A percentile compares a stretch with the other conserved stretches of the same genome.
Conservation (phyloP, 2,797 vertebrate genomes). For the Alosa sapidissima region DNA sequence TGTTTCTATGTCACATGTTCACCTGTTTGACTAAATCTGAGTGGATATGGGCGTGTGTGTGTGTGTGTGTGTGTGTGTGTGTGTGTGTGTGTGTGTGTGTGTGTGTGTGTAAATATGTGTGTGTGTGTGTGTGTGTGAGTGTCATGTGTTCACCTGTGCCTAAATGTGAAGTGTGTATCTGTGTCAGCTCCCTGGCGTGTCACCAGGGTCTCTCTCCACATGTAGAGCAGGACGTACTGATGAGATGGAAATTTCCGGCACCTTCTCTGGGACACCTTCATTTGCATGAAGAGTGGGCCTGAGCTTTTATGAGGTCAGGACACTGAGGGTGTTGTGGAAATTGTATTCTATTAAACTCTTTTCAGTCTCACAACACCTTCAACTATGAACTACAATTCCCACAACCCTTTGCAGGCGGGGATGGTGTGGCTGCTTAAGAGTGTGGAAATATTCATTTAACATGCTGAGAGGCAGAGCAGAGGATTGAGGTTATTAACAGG, state of each 20-base stretch:
- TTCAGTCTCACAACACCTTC: not conserved
- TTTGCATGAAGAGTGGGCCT: not conserved
- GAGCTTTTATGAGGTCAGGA: not conserved
- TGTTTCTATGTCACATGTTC: not conserved
- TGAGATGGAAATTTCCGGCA: not conserved
- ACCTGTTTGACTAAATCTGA: too few species aligned
- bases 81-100: not conserved
- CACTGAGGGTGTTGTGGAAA: not conserved
- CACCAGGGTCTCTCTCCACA: not conserved
- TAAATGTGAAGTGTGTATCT: not conserved
- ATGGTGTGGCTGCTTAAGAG: not conserved
- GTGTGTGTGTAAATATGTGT: not conserved
- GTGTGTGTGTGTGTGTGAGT: not conserved
- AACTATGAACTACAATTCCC: constrained; percentile 13
- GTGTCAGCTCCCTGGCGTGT: not conserved
- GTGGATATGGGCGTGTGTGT: too few species aligned
- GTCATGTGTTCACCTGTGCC: not conserved
- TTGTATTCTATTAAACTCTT: not conserved
- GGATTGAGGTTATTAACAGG: constrained; percentile 37
- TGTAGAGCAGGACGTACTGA: not conserved
- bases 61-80: not conserved
- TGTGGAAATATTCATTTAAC: constrained; percentile 28
- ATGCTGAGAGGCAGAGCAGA: constrained; percentile 26
- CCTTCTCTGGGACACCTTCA: not conserved
- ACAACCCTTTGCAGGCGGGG: not conserved